Percentiles rank a stretch among this genome's conserved stretches.
phyloP scores from a whole-genome alignment of 2,888 invertebrate genomes.

The Cancer borealis region DNA sequence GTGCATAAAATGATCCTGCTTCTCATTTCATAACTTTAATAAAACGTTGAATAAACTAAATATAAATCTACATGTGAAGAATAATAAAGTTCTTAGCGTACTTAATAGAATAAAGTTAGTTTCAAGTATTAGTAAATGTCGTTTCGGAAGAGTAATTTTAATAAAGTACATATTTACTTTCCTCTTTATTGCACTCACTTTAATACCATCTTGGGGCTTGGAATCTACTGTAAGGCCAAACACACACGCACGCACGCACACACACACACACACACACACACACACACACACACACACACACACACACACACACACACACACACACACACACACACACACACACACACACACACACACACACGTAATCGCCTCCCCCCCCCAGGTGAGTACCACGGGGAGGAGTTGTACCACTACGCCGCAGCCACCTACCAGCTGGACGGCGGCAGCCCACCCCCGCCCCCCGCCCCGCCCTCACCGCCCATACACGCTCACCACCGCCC shows the following conservation, averaged over 20 bases:
- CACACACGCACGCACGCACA: too few relatives aligned
- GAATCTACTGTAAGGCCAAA: neutral
- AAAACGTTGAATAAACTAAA: too few relatives aligned
- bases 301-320: neutral
- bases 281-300: neutral
- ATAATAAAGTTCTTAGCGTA: too few relatives aligned
- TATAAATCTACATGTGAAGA: too few relatives aligned
- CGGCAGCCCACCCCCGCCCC: conserved; percentile 65
- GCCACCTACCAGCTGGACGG: conserved; percentile 72
- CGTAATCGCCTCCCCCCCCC: neutral
- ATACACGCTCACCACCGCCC: conserved; percentile 48
- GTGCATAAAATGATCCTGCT: too few relatives aligned
- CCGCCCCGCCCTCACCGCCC: conserved; percentile 59
- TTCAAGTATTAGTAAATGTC: too few relatives aligned
- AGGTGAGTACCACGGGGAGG: conserved; percentile 73
- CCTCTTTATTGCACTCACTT: too few relatives aligned
- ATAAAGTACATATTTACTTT: too few relatives aligned
- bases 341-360: neutral
- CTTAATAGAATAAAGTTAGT: too few relatives aligned
- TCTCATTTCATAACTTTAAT: too few relatives aligned
- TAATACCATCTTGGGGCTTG: too few relatives aligned
- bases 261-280: neutral
- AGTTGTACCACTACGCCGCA: conserved; percentile 74
- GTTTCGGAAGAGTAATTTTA: too few relatives aligned
- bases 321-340: neutral